phyloP scores from a whole-genome alignment of 1,140 invertebrate genomes.

The Drosophila neocordata region DNA sequence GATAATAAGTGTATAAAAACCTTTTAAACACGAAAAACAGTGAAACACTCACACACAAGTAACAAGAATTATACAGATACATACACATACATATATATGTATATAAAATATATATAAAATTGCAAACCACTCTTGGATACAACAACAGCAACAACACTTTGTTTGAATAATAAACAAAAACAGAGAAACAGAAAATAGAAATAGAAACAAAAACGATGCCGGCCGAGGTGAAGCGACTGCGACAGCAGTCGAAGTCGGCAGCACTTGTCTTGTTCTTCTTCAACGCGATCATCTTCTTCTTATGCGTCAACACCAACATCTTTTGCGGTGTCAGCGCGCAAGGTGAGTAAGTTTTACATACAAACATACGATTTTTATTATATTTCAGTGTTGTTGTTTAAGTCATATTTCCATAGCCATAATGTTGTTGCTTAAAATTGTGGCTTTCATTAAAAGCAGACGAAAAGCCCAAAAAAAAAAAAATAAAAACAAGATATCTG shows the following conservation, averaged over 20 bases:
- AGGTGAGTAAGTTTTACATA: conserved; percentile 79
- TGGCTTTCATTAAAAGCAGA: conserved; percentile 32
- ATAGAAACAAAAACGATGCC: conserved; percentile 46
- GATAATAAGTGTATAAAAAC: conserved; percentile 68
- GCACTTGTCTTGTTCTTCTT: conserved; percentile 29
- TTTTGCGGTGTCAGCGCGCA: conserved; percentile 60
- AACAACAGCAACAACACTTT: conserved; percentile 20
- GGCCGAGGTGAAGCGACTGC: conserved; percentile 37
- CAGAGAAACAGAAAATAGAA: conserved; percentile 11
- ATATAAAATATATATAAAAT: conserved; percentile 13
- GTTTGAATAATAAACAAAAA: conserved; percentile 44
- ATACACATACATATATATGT: too few species aligned
- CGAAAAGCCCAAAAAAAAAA: conserved; percentile 11
- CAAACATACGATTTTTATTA: conserved; percentile 21
- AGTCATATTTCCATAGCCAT: conserved; percentile 53
- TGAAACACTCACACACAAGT: conserved; percentile 26
- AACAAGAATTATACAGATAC: conserved; percentile 12
- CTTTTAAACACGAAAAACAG: conserved; percentile 34
- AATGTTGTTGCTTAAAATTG: conserved; percentile 13
- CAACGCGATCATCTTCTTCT: conserved; percentile 55
- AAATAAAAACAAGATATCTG: conserved; percentile 25
- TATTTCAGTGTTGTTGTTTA: conserved; percentile 22
- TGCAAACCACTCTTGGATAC: conserved; percentile 47
- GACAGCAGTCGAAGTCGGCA: conserved; percentile 26
- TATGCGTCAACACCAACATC: conserved; percentile 38